A percentile compares a stretch with the other conserved stretches of the same genome.
phyloP scores from a whole-genome alignment of 2,888 invertebrate genomes.

The Athalia circularis region DNA sequence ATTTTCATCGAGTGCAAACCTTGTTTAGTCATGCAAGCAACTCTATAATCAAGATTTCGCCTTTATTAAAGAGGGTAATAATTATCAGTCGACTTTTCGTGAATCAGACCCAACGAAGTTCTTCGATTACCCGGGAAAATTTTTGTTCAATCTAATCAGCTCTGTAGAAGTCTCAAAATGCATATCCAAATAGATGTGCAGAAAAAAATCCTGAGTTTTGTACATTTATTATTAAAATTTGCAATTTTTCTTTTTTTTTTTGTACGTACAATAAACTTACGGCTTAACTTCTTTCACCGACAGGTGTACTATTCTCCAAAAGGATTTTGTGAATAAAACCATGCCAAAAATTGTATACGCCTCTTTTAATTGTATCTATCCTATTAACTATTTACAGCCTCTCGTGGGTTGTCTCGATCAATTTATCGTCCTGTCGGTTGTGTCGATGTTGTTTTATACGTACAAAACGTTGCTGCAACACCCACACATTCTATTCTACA shows the following conservation, averaged over 20 bases:
- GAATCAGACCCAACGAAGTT: neutral
- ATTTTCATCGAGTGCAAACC: constrained; percentile 7
- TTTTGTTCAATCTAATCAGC: too few species aligned
- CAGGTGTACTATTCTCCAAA: too few species aligned
- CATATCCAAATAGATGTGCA: too few species aligned
- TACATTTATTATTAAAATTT: too few species aligned
- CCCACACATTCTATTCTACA: constrained; percentile 13
- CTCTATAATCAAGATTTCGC: neutral
- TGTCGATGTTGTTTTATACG: neutral
- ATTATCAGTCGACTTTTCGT: neutral
- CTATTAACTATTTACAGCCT: too few species aligned
- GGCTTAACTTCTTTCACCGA: too few species aligned
- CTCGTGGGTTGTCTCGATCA: neutral
- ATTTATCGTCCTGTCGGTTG: neutral
- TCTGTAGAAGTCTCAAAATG: too few species aligned
- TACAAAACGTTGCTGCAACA: neutral
- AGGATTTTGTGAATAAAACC: neutral
- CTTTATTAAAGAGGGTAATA: neutral
- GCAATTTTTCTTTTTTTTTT: too few species aligned
- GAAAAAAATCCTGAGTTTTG: too few species aligned
- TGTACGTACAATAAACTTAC: too few species aligned
- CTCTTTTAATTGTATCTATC: neutral
- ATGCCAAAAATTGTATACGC: neutral
- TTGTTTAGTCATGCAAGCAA: constrained; percentile 6
- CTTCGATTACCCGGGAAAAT: neutral